Base-by-base conservation (phyloP, 2,797 vertebrate species). In the Galaxias olidus region DNA sequence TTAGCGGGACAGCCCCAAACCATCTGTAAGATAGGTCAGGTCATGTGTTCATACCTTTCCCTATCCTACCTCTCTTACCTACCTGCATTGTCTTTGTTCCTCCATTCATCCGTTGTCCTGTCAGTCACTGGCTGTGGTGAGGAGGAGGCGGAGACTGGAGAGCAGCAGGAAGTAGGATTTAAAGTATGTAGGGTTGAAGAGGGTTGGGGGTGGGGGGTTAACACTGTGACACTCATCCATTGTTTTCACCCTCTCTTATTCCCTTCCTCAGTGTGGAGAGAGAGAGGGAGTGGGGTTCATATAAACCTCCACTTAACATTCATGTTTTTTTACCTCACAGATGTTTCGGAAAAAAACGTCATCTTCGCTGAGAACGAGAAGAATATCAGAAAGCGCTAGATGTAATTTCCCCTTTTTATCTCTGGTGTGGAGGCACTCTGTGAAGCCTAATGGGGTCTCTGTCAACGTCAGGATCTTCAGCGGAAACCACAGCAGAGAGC, bases 331-430 rank as follows among this genome's bases (percentile, higher is more conserved):
- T 74, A 30, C 30, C 30, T 76, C 82, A 84, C 91, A 93, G 91
- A 92, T 93, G 91, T 91, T 90, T 91, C 89, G 90, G 86, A 92
- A 91, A 91, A 93, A 92, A 89, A 85, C 88, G 51, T 93, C 91
- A 61, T 93, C 91, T 74, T 92, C 91, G 74, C 88, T 93, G 90
- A 91, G 90, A 91, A 90, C 91, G 90, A 89, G 89, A 88, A 90
- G 89, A 84, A 90, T 91, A 80, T 88, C 91, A 87, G 90, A 92
- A 85, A 91, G 75, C 77, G 66, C 89, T 85, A 90, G 87, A 92
- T 91, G 90, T 92, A 92, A 91, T 74, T 83, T 80, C 67, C 70
- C 78, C 72, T 86, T 86, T 79, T 71, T 80, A 44, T 84, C 66
- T 79, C 84, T 68, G 77, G 76, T 73, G 54, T 56, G 85, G 41